Evolutionary conservation across 2,888 invertebrate genomes (phyloP).

Genomic region (Therioaphis trifolii): DNA sequence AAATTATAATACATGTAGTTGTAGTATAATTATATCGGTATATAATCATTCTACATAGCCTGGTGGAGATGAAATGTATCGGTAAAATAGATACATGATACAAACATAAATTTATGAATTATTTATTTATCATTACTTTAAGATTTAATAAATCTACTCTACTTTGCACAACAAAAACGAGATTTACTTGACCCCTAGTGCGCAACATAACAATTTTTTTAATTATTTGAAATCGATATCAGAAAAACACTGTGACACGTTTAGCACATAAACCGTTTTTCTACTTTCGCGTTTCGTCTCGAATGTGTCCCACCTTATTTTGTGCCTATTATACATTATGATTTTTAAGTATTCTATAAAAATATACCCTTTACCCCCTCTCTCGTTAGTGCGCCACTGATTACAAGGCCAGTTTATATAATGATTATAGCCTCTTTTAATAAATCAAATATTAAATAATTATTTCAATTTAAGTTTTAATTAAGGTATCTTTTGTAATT

Average conservation of each 20-base stretch:
- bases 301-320: too few relatives aligned
- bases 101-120: too few relatives aligned
- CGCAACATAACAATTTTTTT: too few relatives aligned
- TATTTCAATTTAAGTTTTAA: background rate
- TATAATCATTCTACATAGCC: too few relatives aligned
- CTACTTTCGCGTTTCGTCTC: too few relatives aligned
- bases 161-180: background rate
- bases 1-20: too few relatives aligned
- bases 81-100: too few relatives aligned
- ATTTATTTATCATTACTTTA: background rate
- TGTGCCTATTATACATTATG: background rate
- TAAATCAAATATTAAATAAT: constrained; percentile 9
- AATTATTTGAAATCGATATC: constrained; percentile 1
- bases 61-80: too few relatives aligned
- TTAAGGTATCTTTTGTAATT: constrained; percentile 3
- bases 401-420: background rate
- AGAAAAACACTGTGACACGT: background rate
- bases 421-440: constrained; percentile 2
- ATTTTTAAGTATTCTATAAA: constrained; percentile 4
- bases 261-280: too few relatives aligned
- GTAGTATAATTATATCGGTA: too few relatives aligned
- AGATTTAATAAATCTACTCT: background rate
- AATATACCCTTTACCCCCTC: background rate
- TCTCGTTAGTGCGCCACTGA: constrained; percentile 1
- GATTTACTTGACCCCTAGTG: too few relatives aligned